phyloP scores from a whole-genome alignment of 2,888 invertebrate species.

The Trichopoda pennipes region DNA sequence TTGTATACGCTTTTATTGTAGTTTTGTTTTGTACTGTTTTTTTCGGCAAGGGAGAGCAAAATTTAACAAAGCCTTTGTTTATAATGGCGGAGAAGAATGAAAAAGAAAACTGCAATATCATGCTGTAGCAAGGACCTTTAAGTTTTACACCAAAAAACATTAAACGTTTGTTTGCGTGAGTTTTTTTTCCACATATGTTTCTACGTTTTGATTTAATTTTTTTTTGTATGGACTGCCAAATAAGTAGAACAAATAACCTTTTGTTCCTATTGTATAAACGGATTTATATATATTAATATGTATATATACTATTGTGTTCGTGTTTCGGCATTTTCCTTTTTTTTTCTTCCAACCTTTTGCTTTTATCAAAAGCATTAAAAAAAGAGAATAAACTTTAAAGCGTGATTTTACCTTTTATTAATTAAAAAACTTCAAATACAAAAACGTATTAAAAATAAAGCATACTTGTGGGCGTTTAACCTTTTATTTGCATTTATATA shows the following conservation, averaged over 20 bases:
- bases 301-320: background rate
- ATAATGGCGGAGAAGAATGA: constrained; percentile 6
- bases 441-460: background rate
- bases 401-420: constrained; percentile 21
- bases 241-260: constrained; percentile 54
- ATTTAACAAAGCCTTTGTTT: constrained; percentile 28
- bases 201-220: background rate
- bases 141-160: background rate
- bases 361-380: constrained; percentile 19
- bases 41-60: constrained; percentile 14
- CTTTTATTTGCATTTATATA: no score
- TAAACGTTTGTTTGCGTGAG: background rate
- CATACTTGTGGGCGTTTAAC: constrained; percentile 5
- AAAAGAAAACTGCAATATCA: background rate
- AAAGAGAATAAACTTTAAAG: constrained; percentile 20
- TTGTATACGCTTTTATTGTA: constrained; percentile 12
- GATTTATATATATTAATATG: background rate
- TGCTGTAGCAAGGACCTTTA: constrained; percentile 6
- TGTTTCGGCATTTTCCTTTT: background rate
- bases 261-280: constrained; percentile 50
- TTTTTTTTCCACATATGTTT: constrained; percentile 10
- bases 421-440: background rate
- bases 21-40: background rate
- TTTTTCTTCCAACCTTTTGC: constrained; percentile 1
- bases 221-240: constrained; percentile 10